Percentiles rank a stretch among this genome's conserved stretches.
These are phyloP conservation scores for Antitype chi DNA, from an alignment of 2,888 invertebrate species.

Conservation along the genomic window DNA sequence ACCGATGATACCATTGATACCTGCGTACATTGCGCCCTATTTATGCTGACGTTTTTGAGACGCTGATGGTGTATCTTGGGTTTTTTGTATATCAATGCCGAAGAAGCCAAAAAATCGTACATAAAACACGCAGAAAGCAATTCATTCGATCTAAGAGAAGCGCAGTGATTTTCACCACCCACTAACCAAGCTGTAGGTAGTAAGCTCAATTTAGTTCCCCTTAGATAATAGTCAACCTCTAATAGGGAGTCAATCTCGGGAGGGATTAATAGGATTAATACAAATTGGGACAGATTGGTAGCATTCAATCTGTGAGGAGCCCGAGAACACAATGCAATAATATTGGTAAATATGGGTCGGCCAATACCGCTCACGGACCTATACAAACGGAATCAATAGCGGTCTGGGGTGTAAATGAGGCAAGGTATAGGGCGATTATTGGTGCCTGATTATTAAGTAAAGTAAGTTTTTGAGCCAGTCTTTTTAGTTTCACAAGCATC, in stretches of 20 bases:
- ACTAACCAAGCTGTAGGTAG: neutral
- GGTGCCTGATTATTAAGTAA: neutral
- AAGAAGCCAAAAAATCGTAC: no score
- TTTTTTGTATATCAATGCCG: no score
- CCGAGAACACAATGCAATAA: slow-evolving; percentile 57
- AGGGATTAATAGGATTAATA: slow-evolving; percentile 51
- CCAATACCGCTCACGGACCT: slow-evolving; percentile 19
- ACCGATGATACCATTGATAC: no score
- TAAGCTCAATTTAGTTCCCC: slow-evolving; percentile 18
- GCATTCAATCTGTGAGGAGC: slow-evolving; percentile 41
- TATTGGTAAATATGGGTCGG: slow-evolving; percentile 57
- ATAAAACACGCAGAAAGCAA: neutral
- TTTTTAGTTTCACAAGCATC: neutral
- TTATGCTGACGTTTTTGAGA: no score
- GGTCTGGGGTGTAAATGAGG: slow-evolving; percentile 16
- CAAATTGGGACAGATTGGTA: slow-evolving; percentile 46
- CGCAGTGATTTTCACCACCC: neutral
- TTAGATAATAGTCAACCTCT: slow-evolving; percentile 34
- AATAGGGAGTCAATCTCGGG: slow-evolving; percentile 31
- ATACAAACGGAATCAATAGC: slow-evolving; percentile 27
- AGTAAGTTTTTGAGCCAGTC: neutral
- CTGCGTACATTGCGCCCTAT: no score
- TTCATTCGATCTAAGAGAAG: neutral
- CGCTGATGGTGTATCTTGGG: no score
- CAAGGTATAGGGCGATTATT: slow-evolving; percentile 1